Evolutionary conservation across 2,888 invertebrate species (phyloP), one percentile per base, ranked within the genome.

Genomic region (Mechanitis messenoides): DNA sequence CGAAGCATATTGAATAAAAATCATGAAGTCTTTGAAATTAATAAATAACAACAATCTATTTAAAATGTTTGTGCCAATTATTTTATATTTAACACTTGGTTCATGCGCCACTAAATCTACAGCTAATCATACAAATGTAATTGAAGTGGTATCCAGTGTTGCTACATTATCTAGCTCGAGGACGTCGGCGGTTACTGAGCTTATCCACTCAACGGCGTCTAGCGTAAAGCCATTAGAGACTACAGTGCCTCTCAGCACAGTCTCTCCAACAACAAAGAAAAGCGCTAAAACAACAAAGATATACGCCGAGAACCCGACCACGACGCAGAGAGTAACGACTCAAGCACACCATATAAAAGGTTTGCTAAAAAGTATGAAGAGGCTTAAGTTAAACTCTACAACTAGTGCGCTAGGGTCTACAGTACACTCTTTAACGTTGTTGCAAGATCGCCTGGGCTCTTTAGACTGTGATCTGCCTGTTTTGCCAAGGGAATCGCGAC

Each of bases 381-480:
- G 75, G 83, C 85, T 80, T 76, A 87, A 86, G 81, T 78, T 81
- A 79, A 85, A 87, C 77, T 80, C 76, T 76, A 83, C 79, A 72
- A 81, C 80, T 77, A 85, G 79, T 78, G 78, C 75, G 64, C 72
- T 75, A 77, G 91, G 74, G 67, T 71, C 69, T 61, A 68, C 70
- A 63, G 72, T 69, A 69, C 84, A 80, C 74, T 77, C 91, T 71
- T 86, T 91, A 64, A 87, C 89, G 71, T 87, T 91, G 69, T 79
- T 92, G 66, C 92, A 92, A 81, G 93, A 93, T 84, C 92, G 92
- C 78, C 87, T 93, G 73, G 92, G 91, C 77, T 91, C 92, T 56
- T 81, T 93, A 71, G 92, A 93, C 77, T 93, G 93, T 72, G 93
- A 93, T 79, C 87, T 93, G 71, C 92, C 93, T 69, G 91, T 92